Percentiles rank a stretch among this genome's conserved stretches.
Conservation (phyloP, 53 echinoderm and acorn worm genomes). For the Paelopatides confundens region DNA sequence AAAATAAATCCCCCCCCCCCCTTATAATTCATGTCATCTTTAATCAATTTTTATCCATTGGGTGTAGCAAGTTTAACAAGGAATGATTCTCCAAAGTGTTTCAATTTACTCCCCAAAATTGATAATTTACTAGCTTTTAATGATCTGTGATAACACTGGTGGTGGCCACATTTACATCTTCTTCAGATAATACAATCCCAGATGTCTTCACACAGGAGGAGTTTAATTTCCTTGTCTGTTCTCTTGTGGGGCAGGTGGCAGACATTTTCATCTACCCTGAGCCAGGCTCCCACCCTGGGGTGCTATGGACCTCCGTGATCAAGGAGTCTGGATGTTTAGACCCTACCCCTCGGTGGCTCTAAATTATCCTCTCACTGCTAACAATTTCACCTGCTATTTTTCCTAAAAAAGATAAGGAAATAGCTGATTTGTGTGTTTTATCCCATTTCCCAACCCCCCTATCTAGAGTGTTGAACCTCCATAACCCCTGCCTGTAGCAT, state of each 20-base stretch:
- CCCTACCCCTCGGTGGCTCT: not conserved
- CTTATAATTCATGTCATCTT: conserved; percentile 32
- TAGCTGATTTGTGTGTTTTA: not conserved
- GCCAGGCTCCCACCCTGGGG: not conserved
- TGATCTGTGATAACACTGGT: not conserved
- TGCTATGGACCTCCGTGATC: conserved; percentile 23
- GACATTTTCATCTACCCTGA: not conserved
- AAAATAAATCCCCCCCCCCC: too few relatives aligned
- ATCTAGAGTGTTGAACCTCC: not conserved
- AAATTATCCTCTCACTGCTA: not conserved
- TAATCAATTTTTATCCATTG: not conserved
- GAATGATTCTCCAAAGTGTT: not conserved
- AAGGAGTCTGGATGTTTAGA: not conserved
- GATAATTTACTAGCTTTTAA: not conserved
- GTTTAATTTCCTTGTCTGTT: conserved; percentile 3
- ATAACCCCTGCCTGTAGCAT: too few relatives aligned
- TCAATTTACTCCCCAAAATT: not conserved
- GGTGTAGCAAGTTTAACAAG: not conserved
- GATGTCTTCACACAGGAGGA: not conserved
- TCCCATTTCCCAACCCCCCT: not conserved
- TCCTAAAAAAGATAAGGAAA: not conserved
- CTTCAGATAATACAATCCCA: not conserved
- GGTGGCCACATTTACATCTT: not conserved
- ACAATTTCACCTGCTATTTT: not conserved
- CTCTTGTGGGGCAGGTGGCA: conserved; percentile 7